Percentiles rank a stretch among this genome's conserved stretches.
These are phyloP conservation scores for Mechanitis mazaeus DNA, from an alignment of 2,888 invertebrate species.

Conservation along the genomic window DNA sequence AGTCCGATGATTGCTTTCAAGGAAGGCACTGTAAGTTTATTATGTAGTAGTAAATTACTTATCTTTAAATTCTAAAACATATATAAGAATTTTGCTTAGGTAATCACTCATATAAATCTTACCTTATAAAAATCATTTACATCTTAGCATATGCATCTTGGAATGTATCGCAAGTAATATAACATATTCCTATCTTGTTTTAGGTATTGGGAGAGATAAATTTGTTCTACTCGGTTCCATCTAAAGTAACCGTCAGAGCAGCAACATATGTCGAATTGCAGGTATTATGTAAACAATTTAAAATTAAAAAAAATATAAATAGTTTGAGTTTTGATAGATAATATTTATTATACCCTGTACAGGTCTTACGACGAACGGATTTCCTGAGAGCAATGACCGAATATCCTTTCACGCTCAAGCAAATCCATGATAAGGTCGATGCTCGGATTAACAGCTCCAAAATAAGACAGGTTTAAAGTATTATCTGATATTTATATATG, in stretches of 20 bases:
- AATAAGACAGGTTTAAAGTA: constrained; percentile 46
- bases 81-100: constrained; percentile 1
- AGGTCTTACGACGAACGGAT: constrained; percentile 62
- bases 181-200: constrained; percentile 22
- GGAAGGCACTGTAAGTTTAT: constrained; percentile 62
- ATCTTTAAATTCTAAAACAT: not conserved
- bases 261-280: constrained; percentile 71
- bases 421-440: constrained; percentile 46
- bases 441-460: constrained; percentile 42
- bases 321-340: not conserved
- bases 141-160: too few species aligned
- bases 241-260: constrained; percentile 68
- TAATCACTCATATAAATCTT: not conserved
- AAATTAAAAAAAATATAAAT: not conserved
- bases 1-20: constrained; percentile 72
- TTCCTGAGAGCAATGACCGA: constrained; percentile 62
- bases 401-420: constrained; percentile 48
- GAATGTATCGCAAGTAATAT: too few species aligned
- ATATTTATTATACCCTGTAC: constrained; percentile 11
- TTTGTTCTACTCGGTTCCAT: constrained; percentile 65
- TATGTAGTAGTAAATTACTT: not conserved
- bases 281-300: constrained; percentile 33
- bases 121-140: not conserved
- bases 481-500: constrained; percentile 11
- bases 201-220: constrained; percentile 66